Percentiles rank a stretch among this genome's conserved stretches.
phyloP scores from a whole-genome alignment of 2,113 vertebrate genomes.

The Camelus bactrianus region DNA sequence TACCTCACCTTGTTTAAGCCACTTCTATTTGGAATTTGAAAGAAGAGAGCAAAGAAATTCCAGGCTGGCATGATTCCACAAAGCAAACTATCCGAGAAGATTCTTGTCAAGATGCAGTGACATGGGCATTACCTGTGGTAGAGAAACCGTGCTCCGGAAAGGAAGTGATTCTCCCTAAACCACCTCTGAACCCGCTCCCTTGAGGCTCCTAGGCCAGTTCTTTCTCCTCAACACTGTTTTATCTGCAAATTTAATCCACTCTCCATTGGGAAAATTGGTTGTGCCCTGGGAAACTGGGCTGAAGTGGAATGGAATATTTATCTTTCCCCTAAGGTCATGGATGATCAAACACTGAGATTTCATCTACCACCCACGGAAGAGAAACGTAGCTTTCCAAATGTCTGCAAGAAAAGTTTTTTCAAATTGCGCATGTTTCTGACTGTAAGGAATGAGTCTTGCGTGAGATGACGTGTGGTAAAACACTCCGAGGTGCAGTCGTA shows the following conservation, averaged over 20 bases:
- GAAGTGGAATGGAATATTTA: neutral
- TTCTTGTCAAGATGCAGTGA: neutral
- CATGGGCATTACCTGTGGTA: accelerated
- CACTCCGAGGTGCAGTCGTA: neutral
- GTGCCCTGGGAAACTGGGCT: neutral
- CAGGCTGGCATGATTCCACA: neutral
- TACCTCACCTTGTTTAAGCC: neutral
- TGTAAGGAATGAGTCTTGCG: neutral
- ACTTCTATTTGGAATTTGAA: neutral
- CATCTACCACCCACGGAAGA: neutral
- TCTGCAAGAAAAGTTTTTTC: neutral
- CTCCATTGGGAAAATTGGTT: neutral
- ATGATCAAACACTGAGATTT: neutral
- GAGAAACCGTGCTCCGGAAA: neutral
- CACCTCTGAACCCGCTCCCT: neutral
- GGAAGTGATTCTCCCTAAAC: neutral
- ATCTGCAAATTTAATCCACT: neutral
- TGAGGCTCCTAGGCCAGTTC: neutral
- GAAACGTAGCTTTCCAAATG: neutral
- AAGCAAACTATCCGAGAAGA: neutral
- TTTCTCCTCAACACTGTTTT: neutral
- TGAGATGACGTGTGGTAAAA: neutral
- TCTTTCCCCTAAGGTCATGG: neutral
- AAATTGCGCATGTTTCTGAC: neutral
- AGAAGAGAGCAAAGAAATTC: neutral